phyloP scores from a whole-genome alignment of 2,888 invertebrate species.

The Ctenicera cuprea region DNA sequence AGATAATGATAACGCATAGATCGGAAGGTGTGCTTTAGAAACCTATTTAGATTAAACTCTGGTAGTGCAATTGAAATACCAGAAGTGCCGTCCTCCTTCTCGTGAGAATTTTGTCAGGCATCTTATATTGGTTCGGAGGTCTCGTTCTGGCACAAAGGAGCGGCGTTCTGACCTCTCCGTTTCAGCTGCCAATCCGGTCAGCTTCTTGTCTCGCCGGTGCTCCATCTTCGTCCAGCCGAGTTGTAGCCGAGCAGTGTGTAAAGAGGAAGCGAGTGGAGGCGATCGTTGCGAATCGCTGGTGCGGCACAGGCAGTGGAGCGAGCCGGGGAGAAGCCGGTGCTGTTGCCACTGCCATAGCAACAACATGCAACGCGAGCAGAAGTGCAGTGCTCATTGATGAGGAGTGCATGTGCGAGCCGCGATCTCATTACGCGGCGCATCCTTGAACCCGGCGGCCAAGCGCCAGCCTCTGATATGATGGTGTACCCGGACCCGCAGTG shows the following conservation, averaged over 20 bases:
- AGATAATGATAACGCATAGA: constrained; percentile 1
- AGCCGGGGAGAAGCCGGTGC: constrained; percentile 58
- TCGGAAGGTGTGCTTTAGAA: constrained; percentile 45
- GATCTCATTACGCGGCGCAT: constrained; percentile 69
- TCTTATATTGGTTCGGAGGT: constrained; percentile 53
- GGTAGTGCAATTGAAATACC: constrained; percentile 55
- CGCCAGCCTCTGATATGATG: constrained; percentile 71
- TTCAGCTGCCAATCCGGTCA: constrained; percentile 58
- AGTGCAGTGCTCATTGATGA: constrained; percentile 67
- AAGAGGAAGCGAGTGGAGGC: constrained; percentile 59
- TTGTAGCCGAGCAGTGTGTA: constrained; percentile 51
- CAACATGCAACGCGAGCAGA: constrained; percentile 62
- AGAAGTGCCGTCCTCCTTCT: constrained; percentile 52
- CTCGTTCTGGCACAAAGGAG: constrained; percentile 63
- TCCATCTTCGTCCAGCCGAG: constrained; percentile 51
- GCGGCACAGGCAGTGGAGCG: constrained; percentile 57
- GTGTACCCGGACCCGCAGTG: constrained; percentile 80
- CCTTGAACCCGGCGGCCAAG: constrained; percentile 65
- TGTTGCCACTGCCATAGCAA: constrained; percentile 63
- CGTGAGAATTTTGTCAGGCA: constrained; percentile 47
- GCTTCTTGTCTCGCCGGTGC: constrained; percentile 51
- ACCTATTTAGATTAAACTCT: constrained; percentile 55
- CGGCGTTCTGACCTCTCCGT: constrained; percentile 58
- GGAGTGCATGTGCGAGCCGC: constrained; percentile 69
- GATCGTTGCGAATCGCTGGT: constrained; percentile 61